A percentile compares a stretch with the other conserved stretches of the same genome.
Conservation (phyloP, 2,113 vertebrate genomes). For the Paraplagusia blochii region DNA sequence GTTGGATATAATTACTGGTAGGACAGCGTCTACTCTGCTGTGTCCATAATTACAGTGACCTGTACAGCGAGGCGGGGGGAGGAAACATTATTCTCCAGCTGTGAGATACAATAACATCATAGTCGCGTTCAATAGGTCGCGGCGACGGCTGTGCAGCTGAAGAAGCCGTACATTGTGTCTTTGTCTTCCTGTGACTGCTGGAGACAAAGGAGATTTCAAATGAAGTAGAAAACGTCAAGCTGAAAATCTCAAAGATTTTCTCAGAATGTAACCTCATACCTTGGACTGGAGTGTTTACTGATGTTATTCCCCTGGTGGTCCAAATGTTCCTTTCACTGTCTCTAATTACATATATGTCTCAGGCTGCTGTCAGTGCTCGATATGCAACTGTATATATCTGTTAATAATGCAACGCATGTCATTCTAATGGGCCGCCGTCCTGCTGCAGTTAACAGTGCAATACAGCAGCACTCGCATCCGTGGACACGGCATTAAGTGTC, state of each 20-base stretch:
- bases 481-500: slow-evolving; percentile 18
- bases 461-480: slow-evolving; percentile 18
- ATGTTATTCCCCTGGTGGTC: slow-evolving; percentile 18
- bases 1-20: slow-evolving; percentile 63
- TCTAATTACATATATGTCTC: slow-evolving; percentile 34
- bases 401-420: slow-evolving; percentile 11
- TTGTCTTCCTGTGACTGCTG: slow-evolving; percentile 26
- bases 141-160: slow-evolving; percentile 25
- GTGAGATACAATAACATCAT: slow-evolving; percentile 51
- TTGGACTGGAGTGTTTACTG: slow-evolving; percentile 27
- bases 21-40: slow-evolving; percentile 39
- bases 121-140: slow-evolving; percentile 24
- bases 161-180: slow-evolving; percentile 19
- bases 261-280: slow-evolving; percentile 29
- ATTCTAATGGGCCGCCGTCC: not conserved
- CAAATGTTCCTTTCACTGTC: slow-evolving; percentile 28
- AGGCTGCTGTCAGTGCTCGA: slow-evolving; percentile 10
- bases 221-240: slow-evolving; percentile 6
- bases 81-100: slow-evolving; percentile 48
- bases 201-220: not conserved
- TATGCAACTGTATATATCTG: slow-evolving; percentile 12
- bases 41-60: slow-evolving; percentile 52
- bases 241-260: slow-evolving; percentile 28
- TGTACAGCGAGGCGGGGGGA: slow-evolving; percentile 43
- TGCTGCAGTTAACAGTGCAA: not conserved